Base-by-base conservation (phyloP, 2,888 invertebrate species). In the Aromia moschata region DNA sequence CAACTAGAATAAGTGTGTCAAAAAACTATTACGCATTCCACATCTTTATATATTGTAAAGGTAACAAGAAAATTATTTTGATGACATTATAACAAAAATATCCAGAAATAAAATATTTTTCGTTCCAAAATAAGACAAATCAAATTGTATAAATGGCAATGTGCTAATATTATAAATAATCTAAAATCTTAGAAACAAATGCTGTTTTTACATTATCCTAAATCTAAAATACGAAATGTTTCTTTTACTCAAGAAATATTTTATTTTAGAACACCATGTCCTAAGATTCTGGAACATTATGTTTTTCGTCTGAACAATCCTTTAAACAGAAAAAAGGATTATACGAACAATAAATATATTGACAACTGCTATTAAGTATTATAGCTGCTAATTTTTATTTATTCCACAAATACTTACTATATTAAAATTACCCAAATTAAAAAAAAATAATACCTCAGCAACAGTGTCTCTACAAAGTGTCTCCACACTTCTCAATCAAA, bases 1-100 rank as follows among this genome's bases (percentile, higher is more conserved):
- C 69, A 95, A 81, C 86, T 93, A 77, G 61, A 79, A 74, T 70
- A 72, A 75, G 73, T 62, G 70, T 56, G 64, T 64, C 65, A 69
- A 62, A 64, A 66, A 58, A 64, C 60, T 60, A 66, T 63, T 66
- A 66, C 52, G 56, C 51, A 30, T 49, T 65, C 47, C 36, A 51
- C 14, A 56, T 18, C 41, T 18, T 15, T 12, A 9, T 43, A 33
- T 36, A 37, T 11, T 46, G 30, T 14, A 17, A 46, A 45, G 15
- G 46, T 46, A 31, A 30, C 46, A 33, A 11, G 10, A 49, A 47
- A 17, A 30, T 25, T 25, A 25, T 25, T 25, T n/a, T n/a, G n/a
- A 25, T 25, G 4, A 5, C 25, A 9, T 25, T 25, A 5, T 25
- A 9, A 25, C 25, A 25, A 25, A 4, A 4, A 25, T 25, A 9